A percentile compares a stretch with the other conserved stretches of the same genome.
Evolutionary conservation across 64 coral and sea anemone species (phyloP).

Genomic region (Stichodactyla helianthus): DNA sequence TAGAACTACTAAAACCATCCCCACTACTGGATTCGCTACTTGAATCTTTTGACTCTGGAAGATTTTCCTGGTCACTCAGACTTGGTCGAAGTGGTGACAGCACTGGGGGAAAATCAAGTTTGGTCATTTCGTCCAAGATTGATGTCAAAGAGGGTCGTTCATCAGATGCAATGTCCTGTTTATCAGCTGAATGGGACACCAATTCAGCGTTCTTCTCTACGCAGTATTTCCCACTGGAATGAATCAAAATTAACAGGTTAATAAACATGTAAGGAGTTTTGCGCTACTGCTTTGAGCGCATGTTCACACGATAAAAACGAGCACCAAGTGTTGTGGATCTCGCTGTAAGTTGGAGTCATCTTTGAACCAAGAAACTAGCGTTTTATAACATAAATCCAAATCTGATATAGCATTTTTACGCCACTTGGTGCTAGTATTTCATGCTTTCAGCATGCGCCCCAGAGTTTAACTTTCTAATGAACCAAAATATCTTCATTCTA

Average conservation of each 20-base stretch:
- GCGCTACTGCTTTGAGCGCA: no score
- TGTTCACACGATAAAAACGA: no score
- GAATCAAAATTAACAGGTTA: neutral
- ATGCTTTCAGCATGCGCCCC: no score
- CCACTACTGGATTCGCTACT: neutral
- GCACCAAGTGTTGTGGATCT: no score
- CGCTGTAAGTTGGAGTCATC: no score
- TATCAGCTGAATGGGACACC: neutral
- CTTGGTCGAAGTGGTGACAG: neutral
- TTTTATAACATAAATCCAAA: no score
- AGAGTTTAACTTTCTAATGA: no score
- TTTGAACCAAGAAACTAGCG: no score
- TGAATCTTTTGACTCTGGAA: neutral
- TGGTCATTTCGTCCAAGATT: slow-evolving; percentile 6
- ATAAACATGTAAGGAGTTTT: no score
- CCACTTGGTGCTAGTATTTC: no score
- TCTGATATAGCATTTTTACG: no score
- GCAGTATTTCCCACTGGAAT: neutral
- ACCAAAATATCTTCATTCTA: no score
- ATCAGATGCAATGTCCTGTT: neutral
- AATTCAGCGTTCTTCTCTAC: neutral
- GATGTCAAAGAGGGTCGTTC: neutral
- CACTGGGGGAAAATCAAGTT: neutral
- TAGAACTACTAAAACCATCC: neutral
- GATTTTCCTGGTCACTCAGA: neutral